Evolutionary conservation across 2,113 vertebrate species (phyloP), one percentile per base, ranked within the genome.

Genomic region (Maccullochella peelii): DNA sequence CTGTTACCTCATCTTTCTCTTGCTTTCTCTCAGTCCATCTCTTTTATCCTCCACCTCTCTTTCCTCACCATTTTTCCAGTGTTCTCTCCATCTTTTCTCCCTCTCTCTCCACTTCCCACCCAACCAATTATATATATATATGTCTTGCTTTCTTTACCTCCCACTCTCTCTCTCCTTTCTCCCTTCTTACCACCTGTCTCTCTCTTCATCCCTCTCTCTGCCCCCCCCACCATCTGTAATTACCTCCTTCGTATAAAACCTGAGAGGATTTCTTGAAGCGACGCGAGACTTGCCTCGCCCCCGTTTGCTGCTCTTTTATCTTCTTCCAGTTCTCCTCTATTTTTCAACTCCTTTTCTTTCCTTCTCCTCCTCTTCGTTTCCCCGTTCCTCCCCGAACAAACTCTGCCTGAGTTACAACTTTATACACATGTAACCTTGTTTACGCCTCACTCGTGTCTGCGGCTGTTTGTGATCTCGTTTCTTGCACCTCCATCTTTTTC

Each of bases 221-320:
- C 16, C 54, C 16, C 55, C 14, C 1, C 8, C 67, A n/a, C 20
- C 49, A 47, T 67, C 86, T 79, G 58, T 87, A 91, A 85, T 89
- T 83, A 85, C 79, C 67, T 82, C 76, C 57, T 82, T 83, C 36
- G 6, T 77, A 58, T 68, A 52, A 86, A 82, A 79, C 86, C 86
- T 84, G 81, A 47, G 84, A 85, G 84, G 86, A 86, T 83, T 82
- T n/a, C n/a, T n/a, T 30, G 62, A 82, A n/a, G 73, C 23, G 55
- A 73, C 81, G 14, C 61, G 84, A 86, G 84, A 84, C 75, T 77
- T 0, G 44, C 74, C 79, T 80, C 75, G 73, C 77, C 80, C 86
- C 79, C 73, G 38, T 83, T 83, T 68, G 62, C 84, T 77, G 61
- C 78, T 90, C 81, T 87, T 86, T 88, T 36, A 84, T 90, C 78